Evolutionary conservation across 2,797 vertebrate species (phyloP), one percentile per base, ranked within the genome.

Genomic region (Cetoscarus ocellatus): DNA sequence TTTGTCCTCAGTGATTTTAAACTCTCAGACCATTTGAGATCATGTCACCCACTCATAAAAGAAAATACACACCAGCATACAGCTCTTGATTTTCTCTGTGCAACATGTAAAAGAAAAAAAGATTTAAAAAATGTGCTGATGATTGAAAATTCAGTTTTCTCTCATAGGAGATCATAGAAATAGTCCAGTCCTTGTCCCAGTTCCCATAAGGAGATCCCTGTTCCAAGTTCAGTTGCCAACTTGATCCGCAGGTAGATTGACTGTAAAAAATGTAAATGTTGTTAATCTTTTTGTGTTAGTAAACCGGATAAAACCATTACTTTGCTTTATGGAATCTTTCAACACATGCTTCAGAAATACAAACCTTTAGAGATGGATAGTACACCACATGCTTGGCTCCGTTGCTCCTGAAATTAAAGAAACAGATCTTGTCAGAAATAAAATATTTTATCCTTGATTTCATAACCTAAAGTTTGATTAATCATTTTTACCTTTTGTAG

Each of bases 111-210:
- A 27, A 19, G 19, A 8, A 44, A 44, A 66, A 58, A 52, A 19
- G 7, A 27, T 27, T 27, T 27, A 27, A 27, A 39, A 19, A 40
- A 14, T 47, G 57, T 80, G 78, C 64, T 61, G 73, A 79, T 73
- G 75, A 66, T 76, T 55, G 39, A 19, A 62, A 45, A 27, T 77
- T 61, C 70, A 18, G 38, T 71, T 47, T 61, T 79, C 42, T 66
- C 73, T 96, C 91, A 98, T 82, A 98, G 92, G 51, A 99, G 95
- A 83, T 99, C 98, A 67, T 98, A 99, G 92, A 99, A 99, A 94
- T 99, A 99, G 90, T 99, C 97, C 94, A 99, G 93, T 87, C 98
- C 98, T 94, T 99, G 98, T 90, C 98, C 98, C 74, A 99, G 85
- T 90, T 99, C 98, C 98, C 98, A 99, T 88, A 99, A 92, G 82